Evolutionary conservation across 2,888 invertebrate genomes (phyloP), one percentile per base, ranked within the genome.

Genomic region (Bombylius discolor): DNA sequence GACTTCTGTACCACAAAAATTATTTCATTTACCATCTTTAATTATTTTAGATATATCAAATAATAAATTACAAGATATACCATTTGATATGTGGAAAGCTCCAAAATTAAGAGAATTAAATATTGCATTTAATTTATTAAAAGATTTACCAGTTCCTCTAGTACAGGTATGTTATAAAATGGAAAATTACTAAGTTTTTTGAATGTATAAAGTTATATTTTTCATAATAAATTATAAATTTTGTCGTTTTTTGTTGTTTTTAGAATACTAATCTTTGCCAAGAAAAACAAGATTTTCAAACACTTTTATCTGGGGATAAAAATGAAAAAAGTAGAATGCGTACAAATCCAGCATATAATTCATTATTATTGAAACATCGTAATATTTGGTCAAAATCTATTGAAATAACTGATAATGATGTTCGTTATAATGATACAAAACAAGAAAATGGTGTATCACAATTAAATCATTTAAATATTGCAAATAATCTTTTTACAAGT

Each of bases 1-100:
- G 44, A 89, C 89, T 61, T 78, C 80, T 53, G 73, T 98, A 12
- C 94, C 96, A 0, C 79, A 85, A 4, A 84, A 84, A 54, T 76
- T 97, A 36, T 95, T 96, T 77, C 79, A 81, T 6, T 78, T 97
- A 53, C 89, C 92, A 0, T 76, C 83, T 0, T 76, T 97, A 46
- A 77, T 81, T 12, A 85, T 87, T 4, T 78, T 99, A 61, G 95
- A 97, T 71, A 83, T 94, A n/a, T 91, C 95, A 0, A 92, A 94
- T 74, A 98, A 98, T 74, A 91, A 93, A 72, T 75, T 97, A 55
- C 86, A 89, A 60, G 75, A 79, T 51, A 75, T 97, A 55, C 95
- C 96, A 0, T 82, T 84, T 56, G 82, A 83, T 61, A 76, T 97
- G 77, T 97, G 96, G 96, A 76, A 81, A 13, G 84, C 94, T 2